A percentile compares a stretch with the other conserved stretches of the same genome.
phyloP scores from a whole-genome alignment of 2,797 vertebrate species.

The Florisuga fusca region DNA sequence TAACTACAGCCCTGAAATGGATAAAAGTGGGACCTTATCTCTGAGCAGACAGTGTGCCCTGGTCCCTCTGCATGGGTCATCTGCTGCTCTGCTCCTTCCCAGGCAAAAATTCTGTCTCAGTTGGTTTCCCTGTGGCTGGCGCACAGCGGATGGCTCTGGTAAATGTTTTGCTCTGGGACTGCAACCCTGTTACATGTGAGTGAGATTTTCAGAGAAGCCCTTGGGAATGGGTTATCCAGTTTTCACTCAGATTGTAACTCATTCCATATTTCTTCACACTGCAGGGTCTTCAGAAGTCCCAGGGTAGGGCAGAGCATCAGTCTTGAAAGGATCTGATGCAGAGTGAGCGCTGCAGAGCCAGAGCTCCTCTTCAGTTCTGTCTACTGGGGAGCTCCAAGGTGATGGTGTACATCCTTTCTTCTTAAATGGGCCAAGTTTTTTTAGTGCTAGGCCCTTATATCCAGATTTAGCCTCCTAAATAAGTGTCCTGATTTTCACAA shows the following conservation, averaged over 20 bases:
- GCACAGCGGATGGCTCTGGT: rapidly evolving
- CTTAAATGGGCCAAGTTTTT: conserved; percentile 68
- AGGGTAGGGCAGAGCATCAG: background rate
- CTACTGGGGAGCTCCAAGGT: conserved; percentile 65
- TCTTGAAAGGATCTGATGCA: conserved; percentile 40
- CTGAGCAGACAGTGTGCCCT: background rate
- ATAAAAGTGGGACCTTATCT: background rate
- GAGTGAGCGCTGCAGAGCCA: background rate
- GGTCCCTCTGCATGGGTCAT: background rate
- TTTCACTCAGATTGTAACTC: conserved; percentile 9
- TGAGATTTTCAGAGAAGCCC: conserved; percentile 11
- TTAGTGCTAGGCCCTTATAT: conserved; percentile 55
- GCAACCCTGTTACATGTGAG: background rate
- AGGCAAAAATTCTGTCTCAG: background rate
- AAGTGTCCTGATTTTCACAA: conserved; percentile 61
- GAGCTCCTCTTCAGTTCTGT: conserved; percentile 4
- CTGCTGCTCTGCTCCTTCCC: background rate
- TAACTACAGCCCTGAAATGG: background rate
- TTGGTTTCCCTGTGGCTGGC: background rate
- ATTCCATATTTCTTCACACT: background rate
- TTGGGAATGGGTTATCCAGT: background rate
- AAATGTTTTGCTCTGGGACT: background rate
- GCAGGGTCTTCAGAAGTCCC: conserved; percentile 31
- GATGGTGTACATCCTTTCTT: conserved; percentile 53
- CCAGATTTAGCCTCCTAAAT: conserved; percentile 68